These are phyloP conservation scores for Seira ritae DNA, from an alignment of 2,888 invertebrate species.

Conservation along the genomic window DNA sequence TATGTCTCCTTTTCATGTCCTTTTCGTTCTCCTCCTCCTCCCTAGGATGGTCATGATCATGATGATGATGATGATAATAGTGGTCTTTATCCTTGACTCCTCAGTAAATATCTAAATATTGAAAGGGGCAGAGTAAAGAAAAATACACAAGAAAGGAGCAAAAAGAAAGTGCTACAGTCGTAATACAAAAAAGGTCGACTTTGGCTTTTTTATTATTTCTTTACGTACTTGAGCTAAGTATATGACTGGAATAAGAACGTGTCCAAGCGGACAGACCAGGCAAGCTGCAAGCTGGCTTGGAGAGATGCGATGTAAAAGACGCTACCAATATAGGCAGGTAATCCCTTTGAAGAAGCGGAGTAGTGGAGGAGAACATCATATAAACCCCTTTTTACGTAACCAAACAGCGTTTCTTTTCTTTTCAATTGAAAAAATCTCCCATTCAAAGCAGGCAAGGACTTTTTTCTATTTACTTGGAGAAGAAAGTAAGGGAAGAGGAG, in stretches of 20 bases:
- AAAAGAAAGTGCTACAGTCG: slow-evolving; percentile 30
- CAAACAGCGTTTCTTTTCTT: slow-evolving; percentile 12
- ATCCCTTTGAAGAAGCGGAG: slow-evolving; percentile 46
- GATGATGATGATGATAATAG: too few species aligned
- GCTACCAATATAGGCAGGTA: background rate
- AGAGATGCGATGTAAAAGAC: too few species aligned
- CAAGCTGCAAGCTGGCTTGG: too few species aligned
- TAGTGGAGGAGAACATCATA: slow-evolving; percentile 24
- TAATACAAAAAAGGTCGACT: slow-evolving; percentile 13
- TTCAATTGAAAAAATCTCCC: slow-evolving; percentile 35
- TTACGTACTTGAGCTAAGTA: slow-evolving; percentile 27
- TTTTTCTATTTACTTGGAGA: slow-evolving; percentile 21
- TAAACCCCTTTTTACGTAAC: slow-evolving; percentile 3
- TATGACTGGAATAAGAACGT: slow-evolving; percentile 42
- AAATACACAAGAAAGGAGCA: background rate
- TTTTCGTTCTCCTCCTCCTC: too few species aligned
- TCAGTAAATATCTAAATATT: slow-evolving; percentile 1
- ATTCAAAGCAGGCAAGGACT: slow-evolving; percentile 50
- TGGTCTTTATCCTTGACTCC: background rate
- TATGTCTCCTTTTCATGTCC: too few species aligned
- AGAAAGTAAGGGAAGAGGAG: slow-evolving; percentile 25
- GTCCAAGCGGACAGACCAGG: slow-evolving; percentile 53
- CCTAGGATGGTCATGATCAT: too few species aligned
- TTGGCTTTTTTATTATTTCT: slow-evolving; percentile 32
- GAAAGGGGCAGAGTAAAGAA: background rate